Evolutionary conservation across 23 tunicate genomes (phyloP), one percentile per base, ranked within the genome.

Genomic region (Corella eumyota): DNA sequence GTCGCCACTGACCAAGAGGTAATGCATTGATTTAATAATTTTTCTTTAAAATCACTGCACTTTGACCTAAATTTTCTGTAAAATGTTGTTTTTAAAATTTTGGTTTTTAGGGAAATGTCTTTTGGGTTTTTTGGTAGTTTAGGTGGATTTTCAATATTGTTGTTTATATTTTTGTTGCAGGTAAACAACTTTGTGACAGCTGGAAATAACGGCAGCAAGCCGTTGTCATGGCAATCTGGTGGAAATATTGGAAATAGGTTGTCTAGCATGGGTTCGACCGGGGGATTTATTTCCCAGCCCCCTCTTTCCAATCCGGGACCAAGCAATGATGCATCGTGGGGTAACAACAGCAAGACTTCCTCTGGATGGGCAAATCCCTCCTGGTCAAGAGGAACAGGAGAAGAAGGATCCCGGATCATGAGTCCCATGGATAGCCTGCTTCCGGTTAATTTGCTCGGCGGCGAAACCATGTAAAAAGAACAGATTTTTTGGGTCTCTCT

Each of bases 1-100:
- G 74, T 85, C 20, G 85, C 85, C 19, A 85, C 79, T 24, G 95
- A 85, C 48, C 78, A 77, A 40, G 95, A 85, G 32, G 94, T 84
- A 67, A 57, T 72, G 5, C 17, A 57, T 19, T 53, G 20, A 53
- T 53, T 23, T 53, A 11, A 53, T 53, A 17, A 19, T 53, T 22
- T 53, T 53, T 53, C 58, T 11, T 11, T 53, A 53, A 53, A 11
- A 22, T 53, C 22, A 22, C 22, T 53, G 58, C 15, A 15, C 48
- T 15, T 44, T 44, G 48, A 15, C 15, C 48, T 11, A 44, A 44
- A 11, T 44, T 15, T 11, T 44, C 48, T 44, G 15, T 53, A 6
- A 53, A 53, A 7, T 26, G 6, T 24, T 28, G 35, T 26, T 6
- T 26, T 31, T 23, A 6, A 40, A 40, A 40, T 15, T 40, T 40